phyloP scores from a whole-genome alignment of 2,888 invertebrate genomes.

The Rhyacophila evoluta region DNA sequence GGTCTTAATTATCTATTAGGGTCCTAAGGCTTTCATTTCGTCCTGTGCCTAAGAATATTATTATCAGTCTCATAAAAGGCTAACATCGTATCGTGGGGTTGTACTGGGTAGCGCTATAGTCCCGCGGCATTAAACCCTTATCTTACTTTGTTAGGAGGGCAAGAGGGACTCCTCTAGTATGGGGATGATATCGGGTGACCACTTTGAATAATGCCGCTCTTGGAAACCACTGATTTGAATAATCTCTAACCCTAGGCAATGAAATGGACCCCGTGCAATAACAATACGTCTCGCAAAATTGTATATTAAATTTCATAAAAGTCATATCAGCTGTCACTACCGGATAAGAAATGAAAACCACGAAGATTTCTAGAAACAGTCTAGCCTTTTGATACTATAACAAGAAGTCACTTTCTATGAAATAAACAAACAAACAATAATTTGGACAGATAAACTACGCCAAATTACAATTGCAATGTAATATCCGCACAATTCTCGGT shows the following conservation, averaged over 20 bases:
- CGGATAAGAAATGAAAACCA: no score
- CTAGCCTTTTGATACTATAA: no score
- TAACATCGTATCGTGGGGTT: conserved; percentile 33
- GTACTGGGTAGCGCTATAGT: conserved; percentile 11
- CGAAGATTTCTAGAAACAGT: no score
- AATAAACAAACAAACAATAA: no score
- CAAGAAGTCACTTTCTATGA: no score
- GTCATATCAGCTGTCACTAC: no score
- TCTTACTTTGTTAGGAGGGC: conserved; percentile 44
- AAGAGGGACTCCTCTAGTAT: conserved; percentile 20
- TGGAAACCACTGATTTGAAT: neutral
- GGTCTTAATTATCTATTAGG: conserved; percentile 52
- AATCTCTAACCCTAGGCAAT: neutral
- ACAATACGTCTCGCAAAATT: neutral
- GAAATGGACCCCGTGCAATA: neutral
- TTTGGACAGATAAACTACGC: no score
- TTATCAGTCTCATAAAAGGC: conserved; percentile 35
- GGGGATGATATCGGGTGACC: conserved; percentile 20
- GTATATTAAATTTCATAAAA: neutral
- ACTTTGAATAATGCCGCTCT: neutral
- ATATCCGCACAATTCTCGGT: no score
- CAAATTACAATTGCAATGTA: no score
- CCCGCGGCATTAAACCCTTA: conserved; percentile 45
- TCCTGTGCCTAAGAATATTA: conserved; percentile 48
- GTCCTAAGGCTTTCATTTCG: conserved; percentile 45